Conservation (phyloP, 2,113 vertebrate genomes). For the Dermatemys mawii region DNA sequence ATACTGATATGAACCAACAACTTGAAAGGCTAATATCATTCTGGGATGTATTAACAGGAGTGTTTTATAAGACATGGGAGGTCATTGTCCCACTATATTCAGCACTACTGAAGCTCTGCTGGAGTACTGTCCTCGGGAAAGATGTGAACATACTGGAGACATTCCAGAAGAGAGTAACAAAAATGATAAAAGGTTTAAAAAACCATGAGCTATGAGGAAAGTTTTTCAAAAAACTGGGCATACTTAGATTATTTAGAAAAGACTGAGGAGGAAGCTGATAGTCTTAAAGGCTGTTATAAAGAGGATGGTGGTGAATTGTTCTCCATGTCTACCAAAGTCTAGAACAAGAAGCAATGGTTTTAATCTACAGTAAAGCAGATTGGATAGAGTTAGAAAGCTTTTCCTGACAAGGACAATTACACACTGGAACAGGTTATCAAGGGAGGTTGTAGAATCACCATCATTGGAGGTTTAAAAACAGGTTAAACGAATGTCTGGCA, state of each 20-base stretch:
- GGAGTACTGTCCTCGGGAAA: neutral
- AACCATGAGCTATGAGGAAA: neutral
- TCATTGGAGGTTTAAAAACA: too few species aligned
- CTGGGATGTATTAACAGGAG: too few species aligned
- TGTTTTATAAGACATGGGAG: too few species aligned
- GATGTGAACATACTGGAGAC: neutral
- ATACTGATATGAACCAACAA: neutral
- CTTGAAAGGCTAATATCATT: neutral
- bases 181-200: neutral
- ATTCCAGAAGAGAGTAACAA: neutral
- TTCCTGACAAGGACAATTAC: neutral
- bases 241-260: neutral
- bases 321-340: neutral
- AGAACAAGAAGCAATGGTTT: neutral
- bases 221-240: neutral
- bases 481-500: too few species aligned
- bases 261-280: neutral
- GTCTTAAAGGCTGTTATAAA: neutral
- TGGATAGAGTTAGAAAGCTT: neutral
- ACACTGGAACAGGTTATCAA: neutral
- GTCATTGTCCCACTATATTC: neutral
- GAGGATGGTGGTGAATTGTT: neutral
- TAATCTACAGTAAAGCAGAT: neutral
- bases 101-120: neutral
- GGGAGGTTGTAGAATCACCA: too few species aligned